Percentiles rank a stretch among this genome's conserved stretches.
Evolutionary conservation across 2,113 vertebrate species (phyloP).

Genomic region (Misgurnus mizolepis): DNA sequence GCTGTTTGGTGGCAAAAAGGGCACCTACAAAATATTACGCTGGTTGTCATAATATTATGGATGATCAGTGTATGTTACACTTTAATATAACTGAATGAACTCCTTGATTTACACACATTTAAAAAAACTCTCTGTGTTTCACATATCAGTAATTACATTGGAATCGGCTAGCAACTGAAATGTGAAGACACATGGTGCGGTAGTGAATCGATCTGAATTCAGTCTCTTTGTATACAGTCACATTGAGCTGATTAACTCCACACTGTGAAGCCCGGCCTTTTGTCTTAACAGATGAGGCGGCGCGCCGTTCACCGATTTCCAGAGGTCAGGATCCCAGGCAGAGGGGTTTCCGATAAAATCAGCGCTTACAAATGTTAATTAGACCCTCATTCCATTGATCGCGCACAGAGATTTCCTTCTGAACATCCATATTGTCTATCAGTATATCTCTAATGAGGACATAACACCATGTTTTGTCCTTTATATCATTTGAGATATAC

Average conservation of each 20-base stretch:
- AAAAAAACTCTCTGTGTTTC: not conserved
- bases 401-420: slow-evolving; percentile 33
- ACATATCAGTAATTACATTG: not conserved
- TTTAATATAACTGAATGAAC: too few species aligned
- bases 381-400: slow-evolving; percentile 58
- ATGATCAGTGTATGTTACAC: too few species aligned
- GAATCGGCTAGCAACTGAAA: not conserved
- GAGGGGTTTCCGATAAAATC: slow-evolving; percentile 65
- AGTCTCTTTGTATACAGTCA: slow-evolving; percentile 6
- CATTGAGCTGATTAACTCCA: slow-evolving; percentile 64
- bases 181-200: not conserved
- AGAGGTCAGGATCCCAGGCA: slow-evolving; percentile 40
- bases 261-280: slow-evolving; percentile 62
- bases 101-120: too few species aligned
- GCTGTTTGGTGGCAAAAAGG: too few species aligned
- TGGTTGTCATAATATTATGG: too few species aligned
- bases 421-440: slow-evolving; percentile 4
- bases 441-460: not conserved
- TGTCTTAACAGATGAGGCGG: slow-evolving; percentile 60
- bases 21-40: too few species aligned
- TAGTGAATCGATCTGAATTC: slow-evolving; percentile 27
- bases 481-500: not conserved
- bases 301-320: slow-evolving; percentile 55
- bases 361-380: slow-evolving; percentile 66
- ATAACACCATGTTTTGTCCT: not conserved